These are phyloP conservation scores for Dasypolia templi DNA, from an alignment of 2,888 invertebrate species.

Conservation along the genomic window DNA sequence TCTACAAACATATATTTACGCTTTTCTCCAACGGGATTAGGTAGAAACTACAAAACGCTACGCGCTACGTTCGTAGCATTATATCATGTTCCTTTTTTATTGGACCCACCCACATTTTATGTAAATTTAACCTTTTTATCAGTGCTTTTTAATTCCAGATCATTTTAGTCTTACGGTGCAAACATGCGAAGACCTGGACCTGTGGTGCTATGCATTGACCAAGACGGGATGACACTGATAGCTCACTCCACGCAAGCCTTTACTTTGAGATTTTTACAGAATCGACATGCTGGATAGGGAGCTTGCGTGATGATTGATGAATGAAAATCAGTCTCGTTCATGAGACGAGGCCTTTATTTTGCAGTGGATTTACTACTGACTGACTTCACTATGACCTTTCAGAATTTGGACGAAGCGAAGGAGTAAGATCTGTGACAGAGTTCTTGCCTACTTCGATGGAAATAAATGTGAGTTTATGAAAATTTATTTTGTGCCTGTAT, in stretches of 20 bases:
- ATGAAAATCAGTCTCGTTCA: neutral
- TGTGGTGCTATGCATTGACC: too few relatives aligned
- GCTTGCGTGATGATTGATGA: neutral
- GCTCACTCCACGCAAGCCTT: too few relatives aligned
- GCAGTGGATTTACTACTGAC: too few relatives aligned
- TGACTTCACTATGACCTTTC: neutral
- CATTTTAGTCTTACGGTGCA: neutral
- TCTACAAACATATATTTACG: neutral
- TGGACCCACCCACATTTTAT: neutral
- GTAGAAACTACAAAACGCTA: neutral
- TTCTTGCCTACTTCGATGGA: too few relatives aligned
- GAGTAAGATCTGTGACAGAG: neutral
- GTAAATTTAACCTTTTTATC: neutral
- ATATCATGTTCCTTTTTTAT: neutral
- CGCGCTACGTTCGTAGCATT: neutral
- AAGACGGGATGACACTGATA: too few relatives aligned
- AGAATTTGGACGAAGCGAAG: neutral
- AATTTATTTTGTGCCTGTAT: conserved; percentile 8
- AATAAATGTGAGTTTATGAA: neutral
- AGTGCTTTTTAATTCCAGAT: neutral
- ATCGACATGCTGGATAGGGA: too few relatives aligned
- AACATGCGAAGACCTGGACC: neutral
- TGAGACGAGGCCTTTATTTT: neutral
- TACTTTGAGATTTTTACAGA: too few relatives aligned
- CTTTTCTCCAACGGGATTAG: neutral